Conservation (phyloP, 2,797 vertebrate genomes). For the Phrynocephalus vlangalii region DNA sequence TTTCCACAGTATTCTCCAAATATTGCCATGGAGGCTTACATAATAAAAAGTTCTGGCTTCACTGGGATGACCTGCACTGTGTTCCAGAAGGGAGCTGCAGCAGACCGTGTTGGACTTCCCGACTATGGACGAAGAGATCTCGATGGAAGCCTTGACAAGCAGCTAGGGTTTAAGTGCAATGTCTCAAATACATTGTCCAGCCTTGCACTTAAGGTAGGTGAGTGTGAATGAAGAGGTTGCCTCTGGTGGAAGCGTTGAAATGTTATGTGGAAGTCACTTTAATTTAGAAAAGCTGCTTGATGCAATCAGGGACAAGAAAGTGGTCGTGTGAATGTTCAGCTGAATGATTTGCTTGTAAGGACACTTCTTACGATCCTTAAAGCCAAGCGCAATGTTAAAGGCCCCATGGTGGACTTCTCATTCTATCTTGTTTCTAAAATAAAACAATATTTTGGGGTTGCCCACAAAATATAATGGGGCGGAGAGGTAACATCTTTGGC, state of each 20-base stretch:
- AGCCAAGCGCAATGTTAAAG: not conserved
- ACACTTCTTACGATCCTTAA: no score
- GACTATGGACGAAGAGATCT: conserved; percentile 83
- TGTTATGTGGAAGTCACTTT: not conserved
- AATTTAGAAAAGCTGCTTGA: not conserved
- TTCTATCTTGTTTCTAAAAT: not conserved
- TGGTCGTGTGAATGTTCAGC: not conserved
- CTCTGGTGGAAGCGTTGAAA: no score
- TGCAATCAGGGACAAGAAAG: not conserved
- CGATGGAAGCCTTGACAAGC: conserved; percentile 87
- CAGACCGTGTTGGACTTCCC: conserved; percentile 82
- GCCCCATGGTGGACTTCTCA: no score
- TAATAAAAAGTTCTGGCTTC: conserved; percentile 88
- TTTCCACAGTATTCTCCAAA: conserved; percentile 90
- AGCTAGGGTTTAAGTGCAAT: conserved; percentile 96
- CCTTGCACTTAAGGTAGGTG: conserved; percentile 91
- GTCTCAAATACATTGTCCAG: conserved; percentile 90
- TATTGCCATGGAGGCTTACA: conserved; percentile 93
- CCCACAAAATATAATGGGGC: not conserved
- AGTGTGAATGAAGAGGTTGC: not conserved
- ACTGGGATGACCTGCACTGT: conserved; percentile 96
- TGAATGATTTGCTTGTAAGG: not conserved
- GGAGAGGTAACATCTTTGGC: not conserved
- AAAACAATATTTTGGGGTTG: not conserved
- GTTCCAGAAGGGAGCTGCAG: conserved; percentile 87